Evolutionary conservation across 2,113 vertebrate genomes (phyloP).

Genomic region (Uria aalge): DNA sequence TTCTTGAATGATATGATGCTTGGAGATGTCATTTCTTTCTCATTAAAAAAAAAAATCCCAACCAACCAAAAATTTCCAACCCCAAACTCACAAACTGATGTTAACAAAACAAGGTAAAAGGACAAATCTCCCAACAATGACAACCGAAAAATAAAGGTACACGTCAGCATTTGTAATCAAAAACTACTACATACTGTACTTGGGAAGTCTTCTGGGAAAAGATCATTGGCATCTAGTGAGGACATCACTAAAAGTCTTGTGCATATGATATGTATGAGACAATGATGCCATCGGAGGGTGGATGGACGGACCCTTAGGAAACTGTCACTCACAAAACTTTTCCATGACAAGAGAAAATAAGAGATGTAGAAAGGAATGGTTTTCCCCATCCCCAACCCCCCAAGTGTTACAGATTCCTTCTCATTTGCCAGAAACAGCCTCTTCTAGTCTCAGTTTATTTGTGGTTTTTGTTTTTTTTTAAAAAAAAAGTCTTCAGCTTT

Average conservation of each 20-base stretch:
- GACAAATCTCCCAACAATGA: conserved; percentile 58
- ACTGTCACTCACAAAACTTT: conserved; percentile 43
- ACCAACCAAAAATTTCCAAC: conserved; percentile 39
- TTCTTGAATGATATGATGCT: conserved; percentile 70
- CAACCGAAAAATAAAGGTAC: conserved; percentile 64
- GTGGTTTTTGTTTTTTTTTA: not conserved
- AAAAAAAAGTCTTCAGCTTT: conserved; percentile 25
- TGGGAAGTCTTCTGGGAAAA: conserved; percentile 60
- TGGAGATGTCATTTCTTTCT: conserved; percentile 73
- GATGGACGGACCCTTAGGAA: conserved; percentile 1
- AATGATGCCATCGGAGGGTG: conserved; percentile 49
- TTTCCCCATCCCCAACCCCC: not conserved
- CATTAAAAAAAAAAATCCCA: conserved; percentile 35
- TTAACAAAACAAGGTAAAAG: conserved; percentile 73
- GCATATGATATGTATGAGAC: conserved; percentile 46
- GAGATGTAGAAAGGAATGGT: conserved; percentile 41
- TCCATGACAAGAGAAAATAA: conserved; percentile 49
- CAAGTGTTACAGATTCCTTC: conserved; percentile 39
- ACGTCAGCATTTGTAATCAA: conserved; percentile 53
- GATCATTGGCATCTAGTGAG: conserved; percentile 68
- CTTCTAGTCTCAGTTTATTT: conserved; percentile 35
- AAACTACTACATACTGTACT: conserved; percentile 68
- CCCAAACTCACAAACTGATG: conserved; percentile 55
- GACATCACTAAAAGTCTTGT: conserved; percentile 54
- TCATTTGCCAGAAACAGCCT: conserved; percentile 29